Conservation (phyloP, 2,888 invertebrate species). For the Drosophila testacea region DNA sequence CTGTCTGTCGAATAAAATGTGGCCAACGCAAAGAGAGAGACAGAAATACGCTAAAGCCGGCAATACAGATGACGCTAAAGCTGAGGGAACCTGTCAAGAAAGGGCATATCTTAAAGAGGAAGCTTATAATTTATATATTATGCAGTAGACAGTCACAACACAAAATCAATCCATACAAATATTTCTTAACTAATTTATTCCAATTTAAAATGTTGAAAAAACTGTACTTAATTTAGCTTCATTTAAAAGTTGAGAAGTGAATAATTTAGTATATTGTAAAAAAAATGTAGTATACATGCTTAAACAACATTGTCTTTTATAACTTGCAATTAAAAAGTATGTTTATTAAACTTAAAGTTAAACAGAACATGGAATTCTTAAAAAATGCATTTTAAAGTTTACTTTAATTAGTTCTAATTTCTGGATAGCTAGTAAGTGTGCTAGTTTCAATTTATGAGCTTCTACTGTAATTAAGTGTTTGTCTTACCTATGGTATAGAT, state of each 20-base stretch:
- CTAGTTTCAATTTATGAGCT: background rate
- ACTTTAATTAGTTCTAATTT: too few relatives aligned
- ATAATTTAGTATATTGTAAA: too few relatives aligned
- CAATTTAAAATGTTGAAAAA: too few relatives aligned
- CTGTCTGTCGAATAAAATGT: slow-evolving; percentile 72
- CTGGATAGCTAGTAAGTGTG: too few relatives aligned
- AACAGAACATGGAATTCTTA: background rate
- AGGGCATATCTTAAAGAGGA: background rate
- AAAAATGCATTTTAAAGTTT: background rate
- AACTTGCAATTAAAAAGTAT: background rate
- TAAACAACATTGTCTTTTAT: too few relatives aligned
- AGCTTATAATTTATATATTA: background rate
- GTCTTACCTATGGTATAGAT: slow-evolving; percentile 78
- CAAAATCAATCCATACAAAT: too few relatives aligned
- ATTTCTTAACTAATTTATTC: too few relatives aligned
- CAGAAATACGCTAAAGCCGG: slow-evolving; percentile 72
- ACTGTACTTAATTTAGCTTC: too few relatives aligned
- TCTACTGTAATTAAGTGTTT: background rate
- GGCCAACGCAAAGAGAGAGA: slow-evolving; percentile 82
- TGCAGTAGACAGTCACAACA: background rate
- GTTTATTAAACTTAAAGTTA: background rate
- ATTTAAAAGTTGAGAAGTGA: too few relatives aligned
- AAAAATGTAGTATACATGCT: too few relatives aligned
- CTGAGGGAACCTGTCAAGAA: slow-evolving; percentile 72
- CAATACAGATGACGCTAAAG: slow-evolving; percentile 79